A percentile compares a stretch with the other conserved stretches of the same genome.
These are phyloP conservation scores for Torymus tubicola DNA, from an alignment of 2,888 invertebrate species.

Conservation along the genomic window DNA sequence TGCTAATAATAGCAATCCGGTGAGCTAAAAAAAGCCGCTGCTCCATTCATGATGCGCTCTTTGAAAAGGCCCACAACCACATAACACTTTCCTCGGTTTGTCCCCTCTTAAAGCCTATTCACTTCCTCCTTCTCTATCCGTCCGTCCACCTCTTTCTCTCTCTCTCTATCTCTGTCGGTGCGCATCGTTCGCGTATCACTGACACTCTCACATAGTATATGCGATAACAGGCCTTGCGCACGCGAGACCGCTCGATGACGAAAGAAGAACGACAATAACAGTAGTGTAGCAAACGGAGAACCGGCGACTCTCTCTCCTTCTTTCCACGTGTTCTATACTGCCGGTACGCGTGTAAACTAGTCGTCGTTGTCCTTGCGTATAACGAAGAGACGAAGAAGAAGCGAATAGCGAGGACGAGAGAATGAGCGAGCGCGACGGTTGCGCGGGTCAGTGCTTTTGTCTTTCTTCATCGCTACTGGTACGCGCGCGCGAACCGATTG, in stretches of 20 bases:
- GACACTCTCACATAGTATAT: conserved; percentile 4
- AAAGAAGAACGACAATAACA: neutral
- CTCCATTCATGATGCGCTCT: too few species aligned
- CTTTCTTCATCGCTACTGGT: neutral
- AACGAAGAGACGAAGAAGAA: neutral
- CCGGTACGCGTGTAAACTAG: neutral
- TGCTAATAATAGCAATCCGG: too few species aligned
- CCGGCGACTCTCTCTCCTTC: neutral
- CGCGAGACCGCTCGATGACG: neutral
- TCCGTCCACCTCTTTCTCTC: neutral
- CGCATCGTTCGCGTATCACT: conserved; percentile 31
- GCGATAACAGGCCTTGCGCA: neutral
- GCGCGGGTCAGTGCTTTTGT: conserved; percentile 35
- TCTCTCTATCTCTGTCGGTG: neutral
- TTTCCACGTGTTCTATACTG: conserved; percentile 6
- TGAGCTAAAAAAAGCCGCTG: too few species aligned
- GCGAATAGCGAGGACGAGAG: neutral
- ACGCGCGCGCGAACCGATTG: neutral
- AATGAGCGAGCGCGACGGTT: conserved; percentile 1
- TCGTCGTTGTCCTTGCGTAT: neutral
- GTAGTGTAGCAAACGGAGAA: neutral
- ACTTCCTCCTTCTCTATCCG: neutral
- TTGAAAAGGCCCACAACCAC: too few species aligned
- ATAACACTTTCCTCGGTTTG: conserved; percentile 15
- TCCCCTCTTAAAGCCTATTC: neutral